Conservation (phyloP, 1,140 invertebrate genomes). For the Bombus affinis region DNA sequence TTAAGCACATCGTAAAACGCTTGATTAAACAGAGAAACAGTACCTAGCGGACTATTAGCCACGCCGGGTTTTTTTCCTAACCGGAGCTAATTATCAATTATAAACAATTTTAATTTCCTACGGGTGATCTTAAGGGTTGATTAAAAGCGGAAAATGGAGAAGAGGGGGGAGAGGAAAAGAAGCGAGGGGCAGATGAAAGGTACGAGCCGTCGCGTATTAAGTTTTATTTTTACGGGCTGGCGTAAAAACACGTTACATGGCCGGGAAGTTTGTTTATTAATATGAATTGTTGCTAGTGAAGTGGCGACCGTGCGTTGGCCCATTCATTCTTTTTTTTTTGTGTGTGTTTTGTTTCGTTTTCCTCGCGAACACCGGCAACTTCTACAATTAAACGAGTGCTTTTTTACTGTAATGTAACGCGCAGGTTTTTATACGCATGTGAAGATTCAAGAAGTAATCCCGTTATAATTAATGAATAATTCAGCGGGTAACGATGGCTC, state of each 20-base stretch:
- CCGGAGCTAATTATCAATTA: constrained; percentile 71
- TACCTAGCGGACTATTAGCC: constrained; percentile 31
- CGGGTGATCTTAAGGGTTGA: constrained; percentile 66
- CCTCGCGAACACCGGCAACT: constrained; percentile 35
- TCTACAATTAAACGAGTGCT: constrained; percentile 69
- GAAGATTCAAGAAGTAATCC: constrained; percentile 23
- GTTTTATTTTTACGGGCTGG: constrained; percentile 68
- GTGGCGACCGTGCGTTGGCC: constrained; percentile 12
- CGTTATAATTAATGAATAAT: constrained; percentile 35
- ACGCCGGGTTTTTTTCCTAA: constrained; percentile 51
- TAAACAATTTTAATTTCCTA: constrained; percentile 74
- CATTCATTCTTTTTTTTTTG: neutral
- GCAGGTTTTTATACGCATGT: neutral
- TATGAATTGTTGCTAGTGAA: constrained; percentile 74
- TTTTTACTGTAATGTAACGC: constrained; percentile 38
- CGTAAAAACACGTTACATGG: constrained; percentile 52
- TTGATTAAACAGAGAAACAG: constrained; percentile 60
- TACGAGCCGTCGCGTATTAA: constrained; percentile 64
- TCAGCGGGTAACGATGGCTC: neutral
- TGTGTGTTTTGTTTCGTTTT: constrained; percentile 2
- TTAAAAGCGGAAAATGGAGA: constrained; percentile 57
- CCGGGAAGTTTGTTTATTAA: constrained; percentile 76
- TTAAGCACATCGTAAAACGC: constrained; percentile 58
- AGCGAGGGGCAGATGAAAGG: constrained; percentile 7
- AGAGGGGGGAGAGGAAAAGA: neutral